phyloP scores from a whole-genome alignment of 2,888 invertebrate genomes.

The Tetrapedia diversipes region DNA sequence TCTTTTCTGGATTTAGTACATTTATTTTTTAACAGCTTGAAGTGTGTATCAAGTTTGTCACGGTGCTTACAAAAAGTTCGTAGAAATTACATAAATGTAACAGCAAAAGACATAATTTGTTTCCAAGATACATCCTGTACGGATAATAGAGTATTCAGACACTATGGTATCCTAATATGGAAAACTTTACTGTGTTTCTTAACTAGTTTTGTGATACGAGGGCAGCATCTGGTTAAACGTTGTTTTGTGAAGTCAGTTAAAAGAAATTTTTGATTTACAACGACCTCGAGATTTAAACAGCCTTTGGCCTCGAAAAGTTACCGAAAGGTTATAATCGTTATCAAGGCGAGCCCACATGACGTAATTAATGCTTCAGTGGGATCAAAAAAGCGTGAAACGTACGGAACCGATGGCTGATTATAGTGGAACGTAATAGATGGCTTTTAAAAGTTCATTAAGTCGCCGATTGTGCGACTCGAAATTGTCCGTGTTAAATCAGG shows the following conservation, averaged over 20 bases:
- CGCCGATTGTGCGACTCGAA: slow-evolving; percentile 33
- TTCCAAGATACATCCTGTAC: too few relatives aligned
- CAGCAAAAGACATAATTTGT: too few relatives aligned
- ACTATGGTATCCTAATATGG: too few relatives aligned
- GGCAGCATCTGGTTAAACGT: too few relatives aligned
- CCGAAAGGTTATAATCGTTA: slow-evolving; percentile 44
- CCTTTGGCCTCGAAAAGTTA: slow-evolving; percentile 32
- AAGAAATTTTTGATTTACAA: slow-evolving; percentile 28
- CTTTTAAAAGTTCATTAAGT: slow-evolving; percentile 55
- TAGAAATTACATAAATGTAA: too few relatives aligned
- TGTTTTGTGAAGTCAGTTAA: neutral
- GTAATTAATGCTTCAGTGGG: slow-evolving; percentile 44
- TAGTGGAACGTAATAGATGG: slow-evolving; percentile 53
- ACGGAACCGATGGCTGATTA: slow-evolving; percentile 46
- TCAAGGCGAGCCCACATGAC: slow-evolving; percentile 28
- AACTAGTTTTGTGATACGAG: too few relatives aligned
- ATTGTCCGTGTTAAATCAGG: slow-evolving; percentile 46
- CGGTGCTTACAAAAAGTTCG: too few relatives aligned
- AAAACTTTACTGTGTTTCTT: too few relatives aligned
- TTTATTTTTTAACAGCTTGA: too few relatives aligned
- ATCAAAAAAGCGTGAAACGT: slow-evolving; percentile 49
- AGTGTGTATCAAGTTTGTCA: too few relatives aligned
- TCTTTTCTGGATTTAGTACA: too few relatives aligned
- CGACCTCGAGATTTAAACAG: slow-evolving; percentile 10
- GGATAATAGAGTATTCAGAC: too few relatives aligned